Percentiles rank a stretch among this genome's conserved stretches.
phyloP scores from a whole-genome alignment of 2,113 vertebrate species.

The Clarias macrocephalus region DNA sequence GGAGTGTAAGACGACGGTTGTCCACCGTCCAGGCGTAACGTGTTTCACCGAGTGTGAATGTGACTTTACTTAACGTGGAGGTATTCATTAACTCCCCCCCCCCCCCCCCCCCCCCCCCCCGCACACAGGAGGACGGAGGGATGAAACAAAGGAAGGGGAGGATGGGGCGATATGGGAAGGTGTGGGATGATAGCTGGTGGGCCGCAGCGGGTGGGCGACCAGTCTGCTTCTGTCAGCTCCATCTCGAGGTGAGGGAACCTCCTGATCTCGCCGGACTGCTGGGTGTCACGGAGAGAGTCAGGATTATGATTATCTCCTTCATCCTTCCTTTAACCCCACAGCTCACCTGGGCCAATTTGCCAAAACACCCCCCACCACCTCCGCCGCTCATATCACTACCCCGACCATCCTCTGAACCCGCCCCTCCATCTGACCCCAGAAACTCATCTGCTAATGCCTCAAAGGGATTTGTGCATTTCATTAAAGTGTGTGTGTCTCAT shows the following conservation, averaged over 20 bases:
- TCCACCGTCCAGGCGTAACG: constrained; percentile 14
- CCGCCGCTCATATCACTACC: constrained; percentile 3
- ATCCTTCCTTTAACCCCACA: constrained; percentile 41
- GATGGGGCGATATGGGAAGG: constrained; percentile 6
- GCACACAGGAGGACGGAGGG: background rate
- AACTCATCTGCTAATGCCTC: constrained; percentile 40
- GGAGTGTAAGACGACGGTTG: constrained; percentile 11
- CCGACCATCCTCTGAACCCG: rapidly evolving
- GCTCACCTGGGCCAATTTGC: constrained; percentile 58
- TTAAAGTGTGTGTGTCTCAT: constrained; percentile 16
- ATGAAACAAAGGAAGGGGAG: background rate
- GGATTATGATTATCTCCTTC: constrained; percentile 48
- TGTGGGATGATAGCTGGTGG: background rate
- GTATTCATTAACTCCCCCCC: constrained; percentile 29
- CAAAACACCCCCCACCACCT: constrained; percentile 53
- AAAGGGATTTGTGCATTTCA: constrained; percentile 15
- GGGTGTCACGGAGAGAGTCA: constrained; percentile 33
- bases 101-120: constrained; percentile 17
- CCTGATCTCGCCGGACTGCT: constrained; percentile 14
- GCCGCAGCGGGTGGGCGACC: constrained; percentile 60
- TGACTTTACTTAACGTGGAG: constrained; percentile 23
- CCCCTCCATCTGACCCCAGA: constrained; percentile 2
- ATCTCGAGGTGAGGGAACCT: constrained; percentile 58
- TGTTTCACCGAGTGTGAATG: constrained; percentile 42
- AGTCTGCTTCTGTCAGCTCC: constrained; percentile 63